Conservation (phyloP, 2,888 invertebrate species). For the Tinea semifulvella region DNA sequence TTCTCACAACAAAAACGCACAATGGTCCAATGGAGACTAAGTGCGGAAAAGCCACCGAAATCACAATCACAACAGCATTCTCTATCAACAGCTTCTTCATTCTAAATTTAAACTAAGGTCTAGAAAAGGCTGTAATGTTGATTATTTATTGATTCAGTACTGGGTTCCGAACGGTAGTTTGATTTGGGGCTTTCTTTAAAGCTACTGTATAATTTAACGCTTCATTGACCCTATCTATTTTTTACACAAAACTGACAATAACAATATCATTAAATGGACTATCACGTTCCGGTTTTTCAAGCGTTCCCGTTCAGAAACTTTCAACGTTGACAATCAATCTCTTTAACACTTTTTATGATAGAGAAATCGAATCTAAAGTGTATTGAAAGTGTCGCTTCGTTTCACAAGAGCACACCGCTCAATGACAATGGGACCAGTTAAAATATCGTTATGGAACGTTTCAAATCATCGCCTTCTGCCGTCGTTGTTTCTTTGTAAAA, state of each 20-base stretch:
- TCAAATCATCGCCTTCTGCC: slow-evolving; percentile 5
- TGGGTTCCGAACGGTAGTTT: no score
- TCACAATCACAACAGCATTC: no score
- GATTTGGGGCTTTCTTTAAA: no score
- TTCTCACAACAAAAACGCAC: no score
- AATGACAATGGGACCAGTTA: slow-evolving; percentile 10
- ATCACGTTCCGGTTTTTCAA: slow-evolving; percentile 5
- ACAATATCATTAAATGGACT: slow-evolving; percentile 1
- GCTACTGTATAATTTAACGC: no score
- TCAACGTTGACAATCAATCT: slow-evolving; percentile 6
- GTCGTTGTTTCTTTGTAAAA: slow-evolving; percentile 6
- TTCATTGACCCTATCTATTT: not conserved
- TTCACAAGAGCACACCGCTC: slow-evolving; percentile 11
- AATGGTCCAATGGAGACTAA: no score
- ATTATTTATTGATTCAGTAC: not conserved
- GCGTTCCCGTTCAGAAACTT: slow-evolving; percentile 4
- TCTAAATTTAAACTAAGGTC: not conserved
- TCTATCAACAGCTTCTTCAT: no score
- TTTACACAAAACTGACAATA: slow-evolving; percentile 5
- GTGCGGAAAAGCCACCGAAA: no score
- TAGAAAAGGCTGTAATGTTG: not conserved
- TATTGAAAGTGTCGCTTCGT: slow-evolving; percentile 7
- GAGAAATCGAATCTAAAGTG: slow-evolving; percentile 12
- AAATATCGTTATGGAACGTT: slow-evolving; percentile 8
- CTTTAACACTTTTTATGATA: slow-evolving; percentile 6